Conservation (phyloP, 1,140 invertebrate genomes). For the Phymastichus coffea region DNA sequence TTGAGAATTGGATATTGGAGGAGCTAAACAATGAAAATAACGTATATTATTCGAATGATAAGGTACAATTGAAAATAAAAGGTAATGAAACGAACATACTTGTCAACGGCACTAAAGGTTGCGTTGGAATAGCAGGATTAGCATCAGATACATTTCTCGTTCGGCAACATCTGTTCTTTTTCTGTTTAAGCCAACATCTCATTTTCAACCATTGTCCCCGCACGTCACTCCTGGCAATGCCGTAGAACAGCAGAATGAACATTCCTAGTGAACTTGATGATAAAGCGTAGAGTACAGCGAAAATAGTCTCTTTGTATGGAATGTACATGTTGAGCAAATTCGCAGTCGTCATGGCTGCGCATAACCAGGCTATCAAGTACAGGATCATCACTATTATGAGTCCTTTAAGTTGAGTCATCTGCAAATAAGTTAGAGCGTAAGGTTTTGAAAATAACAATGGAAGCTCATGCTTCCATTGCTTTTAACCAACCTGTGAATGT, state of each 20-base stretch:
- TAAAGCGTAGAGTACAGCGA: conserved; percentile 75
- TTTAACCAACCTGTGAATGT: conserved; percentile 62
- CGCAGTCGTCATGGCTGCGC: conserved; percentile 68
- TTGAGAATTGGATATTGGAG: conserved; percentile 47
- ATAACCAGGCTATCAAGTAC: conserved; percentile 74
- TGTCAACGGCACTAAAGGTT: conserved; percentile 49
- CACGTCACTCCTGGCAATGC: conserved; percentile 79
- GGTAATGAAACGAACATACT: no score
- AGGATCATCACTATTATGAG: conserved; percentile 76
- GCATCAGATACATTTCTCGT: conserved; percentile 67
- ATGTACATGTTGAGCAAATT: conserved; percentile 64
- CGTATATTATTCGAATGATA: no score
- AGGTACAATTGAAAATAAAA: no score
- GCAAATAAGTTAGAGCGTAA: conserved; percentile 63
- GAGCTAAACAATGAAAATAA: conserved; percentile 25
- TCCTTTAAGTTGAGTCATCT: conserved; percentile 77
- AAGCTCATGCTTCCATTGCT: not conserved
- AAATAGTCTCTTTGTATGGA: conserved; percentile 73
- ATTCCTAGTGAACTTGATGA: conserved; percentile 71
- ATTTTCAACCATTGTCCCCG: conserved; percentile 71
- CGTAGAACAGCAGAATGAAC: conserved; percentile 86
- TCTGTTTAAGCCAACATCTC: conserved; percentile 62
- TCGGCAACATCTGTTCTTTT: conserved; percentile 64
- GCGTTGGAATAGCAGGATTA: conserved; percentile 59
- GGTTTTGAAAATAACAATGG: not conserved